Conservation (phyloP, 2,797 vertebrate genomes). For the Euphonia xanthogaster region DNA sequence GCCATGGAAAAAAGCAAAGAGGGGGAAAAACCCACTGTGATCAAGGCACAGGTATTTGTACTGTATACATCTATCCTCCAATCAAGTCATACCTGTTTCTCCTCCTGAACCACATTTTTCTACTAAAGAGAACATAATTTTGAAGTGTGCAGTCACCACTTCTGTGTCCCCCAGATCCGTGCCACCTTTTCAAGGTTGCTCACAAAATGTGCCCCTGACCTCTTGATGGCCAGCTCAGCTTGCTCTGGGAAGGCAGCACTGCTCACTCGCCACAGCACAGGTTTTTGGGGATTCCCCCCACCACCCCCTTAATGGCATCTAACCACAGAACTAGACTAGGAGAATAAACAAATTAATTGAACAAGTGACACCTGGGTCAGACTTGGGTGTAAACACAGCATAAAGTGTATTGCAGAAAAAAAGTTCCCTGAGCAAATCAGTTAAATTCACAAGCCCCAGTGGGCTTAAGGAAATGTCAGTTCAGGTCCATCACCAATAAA, state of each 20-base stretch:
- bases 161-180: background rate
- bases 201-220: background rate
- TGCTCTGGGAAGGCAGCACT: background rate
- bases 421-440: background rate
- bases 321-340: background rate
- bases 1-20: background rate
- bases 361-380: background rate
- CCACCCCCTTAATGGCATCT: background rate
- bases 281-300: background rate
- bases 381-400: background rate
- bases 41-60: background rate
- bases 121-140: background rate
- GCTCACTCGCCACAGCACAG: background rate
- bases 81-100: background rate
- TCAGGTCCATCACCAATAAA: background rate
- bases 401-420: background rate
- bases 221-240: background rate
- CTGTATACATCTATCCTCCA: background rate
- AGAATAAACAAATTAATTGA: background rate
- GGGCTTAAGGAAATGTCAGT: background rate
- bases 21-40: too few species aligned
- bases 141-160: background rate
- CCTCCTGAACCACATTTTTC: background rate
- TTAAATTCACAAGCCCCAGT: background rate
- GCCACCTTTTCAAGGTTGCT: background rate